Evolutionary conservation across 2,888 invertebrate species (phyloP).

Genomic region (Yponomeuta plumbellus): DNA sequence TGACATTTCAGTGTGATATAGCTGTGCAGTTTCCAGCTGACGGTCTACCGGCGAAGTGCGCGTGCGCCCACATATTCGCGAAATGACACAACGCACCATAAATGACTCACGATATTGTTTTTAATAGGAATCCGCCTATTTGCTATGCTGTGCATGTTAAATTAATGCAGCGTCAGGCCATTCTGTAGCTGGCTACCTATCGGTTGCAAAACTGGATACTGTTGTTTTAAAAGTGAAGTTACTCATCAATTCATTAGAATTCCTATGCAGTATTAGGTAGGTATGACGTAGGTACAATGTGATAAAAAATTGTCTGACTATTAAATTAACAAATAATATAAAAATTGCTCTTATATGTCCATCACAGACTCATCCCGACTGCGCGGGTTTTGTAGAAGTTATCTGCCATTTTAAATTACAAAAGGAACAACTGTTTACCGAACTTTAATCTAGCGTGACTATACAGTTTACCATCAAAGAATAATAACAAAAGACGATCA

Average conservation of each 20-base stretch:
- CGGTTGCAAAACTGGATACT: not conserved
- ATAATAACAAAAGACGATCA: not conserved
- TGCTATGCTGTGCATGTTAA: conserved; percentile 7
- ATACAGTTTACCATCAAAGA: not conserved
- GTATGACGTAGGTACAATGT: too few relatives aligned
- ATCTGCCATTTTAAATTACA: too few relatives aligned
- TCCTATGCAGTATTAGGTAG: not conserved
- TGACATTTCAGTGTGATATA: not conserved
- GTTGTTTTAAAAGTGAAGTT: not conserved
- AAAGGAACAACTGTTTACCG: too few relatives aligned
- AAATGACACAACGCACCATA: conserved; percentile 1
- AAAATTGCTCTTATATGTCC: too few relatives aligned
- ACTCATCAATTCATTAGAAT: not conserved
- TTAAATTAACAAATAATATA: too few relatives aligned
- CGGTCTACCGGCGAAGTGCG: not conserved
- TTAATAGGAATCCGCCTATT: conserved; percentile 4
- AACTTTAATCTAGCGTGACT: not conserved
- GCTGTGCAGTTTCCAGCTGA: not conserved
- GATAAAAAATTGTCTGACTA: too few relatives aligned
- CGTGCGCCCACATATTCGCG: conserved; percentile 31
- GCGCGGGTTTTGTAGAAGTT: too few relatives aligned
- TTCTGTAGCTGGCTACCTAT: not conserved
- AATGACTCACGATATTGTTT: conserved; percentile 8
- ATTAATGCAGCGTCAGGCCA: not conserved
- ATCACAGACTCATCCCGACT: too few relatives aligned